Percentiles rank a stretch among this genome's conserved stretches.
These are phyloP conservation scores for Alcedo atthis DNA, from an alignment of 2,797 vertebrate genomes.

Conservation along the genomic window DNA sequence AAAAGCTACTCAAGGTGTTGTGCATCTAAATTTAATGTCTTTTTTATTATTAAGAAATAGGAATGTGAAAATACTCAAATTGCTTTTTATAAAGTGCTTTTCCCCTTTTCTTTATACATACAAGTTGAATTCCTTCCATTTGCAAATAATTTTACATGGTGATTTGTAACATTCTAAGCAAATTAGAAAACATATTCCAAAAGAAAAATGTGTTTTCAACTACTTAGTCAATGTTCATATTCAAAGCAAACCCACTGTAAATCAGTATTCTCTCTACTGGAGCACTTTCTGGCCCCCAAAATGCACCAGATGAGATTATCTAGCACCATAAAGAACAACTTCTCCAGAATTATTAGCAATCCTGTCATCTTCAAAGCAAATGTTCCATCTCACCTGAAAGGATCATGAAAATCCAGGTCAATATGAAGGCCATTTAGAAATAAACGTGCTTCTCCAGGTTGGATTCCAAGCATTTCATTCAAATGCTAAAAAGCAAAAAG, in stretches of 20 bases:
- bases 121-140: neutral
- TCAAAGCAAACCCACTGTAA: neutral
- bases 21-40: neutral
- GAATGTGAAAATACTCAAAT: neutral
- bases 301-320: neutral
- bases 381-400: conserved; percentile 86
- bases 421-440: conserved; percentile 93
- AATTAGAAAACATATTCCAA: neutral
- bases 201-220: neutral
- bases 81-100: neutral
- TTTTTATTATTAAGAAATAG: neutral
- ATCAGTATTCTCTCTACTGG: neutral
- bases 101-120: neutral
- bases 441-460: conserved; percentile 89
- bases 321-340: neutral
- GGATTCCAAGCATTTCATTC: conserved; percentile 84
- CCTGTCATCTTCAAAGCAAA: neutral
- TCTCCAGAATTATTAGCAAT: neutral
- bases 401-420: conserved; percentile 88
- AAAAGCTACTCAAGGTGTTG: neutral
- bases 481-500: conserved; percentile 80
- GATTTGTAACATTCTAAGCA: neutral
- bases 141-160: neutral
- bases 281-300: neutral
- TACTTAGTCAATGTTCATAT: neutral